These are phyloP conservation scores for Syngnathus rostellatus DNA, from an alignment of 2,797 vertebrate species.

Conservation along the genomic window DNA sequence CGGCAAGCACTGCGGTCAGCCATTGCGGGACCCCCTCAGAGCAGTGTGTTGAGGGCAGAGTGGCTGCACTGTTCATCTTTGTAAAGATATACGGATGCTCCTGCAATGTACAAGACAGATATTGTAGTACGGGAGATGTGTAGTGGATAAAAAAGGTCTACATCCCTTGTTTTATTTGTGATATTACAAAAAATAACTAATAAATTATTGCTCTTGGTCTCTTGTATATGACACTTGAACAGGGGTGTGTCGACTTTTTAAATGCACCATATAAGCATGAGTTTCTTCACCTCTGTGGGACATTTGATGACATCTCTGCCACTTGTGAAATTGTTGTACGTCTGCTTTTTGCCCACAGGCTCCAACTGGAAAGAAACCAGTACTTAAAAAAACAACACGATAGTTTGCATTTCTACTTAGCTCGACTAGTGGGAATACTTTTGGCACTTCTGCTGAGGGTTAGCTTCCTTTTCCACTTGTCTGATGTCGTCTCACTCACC, in stretches of 20 bases:
- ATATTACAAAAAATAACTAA: neutral
- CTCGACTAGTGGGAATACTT: neutral
- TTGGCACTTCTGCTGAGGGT: neutral
- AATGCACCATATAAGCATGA: neutral
- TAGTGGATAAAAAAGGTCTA: neutral
- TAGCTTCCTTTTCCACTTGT: neutral
- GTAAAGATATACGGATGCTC: slow-evolving; percentile 83
- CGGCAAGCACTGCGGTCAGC: slow-evolving; percentile 66
- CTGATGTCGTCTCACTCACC: slow-evolving; percentile 60
- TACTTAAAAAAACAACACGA: neutral
- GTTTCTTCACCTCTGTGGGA: slow-evolving; percentile 68
- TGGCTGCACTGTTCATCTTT: slow-evolving; percentile 63
- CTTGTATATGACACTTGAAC: neutral
- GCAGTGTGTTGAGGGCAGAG: slow-evolving; percentile 5
- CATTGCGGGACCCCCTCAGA: slow-evolving; percentile 57
- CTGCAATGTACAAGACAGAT: slow-evolving; percentile 51
- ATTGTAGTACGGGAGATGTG: neutral
- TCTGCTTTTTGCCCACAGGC: slow-evolving; percentile 79
- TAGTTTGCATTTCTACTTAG: neutral
- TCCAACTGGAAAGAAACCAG: slow-evolving; percentile 71
- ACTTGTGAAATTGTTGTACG: slow-evolving; percentile 79
- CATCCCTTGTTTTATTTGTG: neutral
- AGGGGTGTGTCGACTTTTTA: neutral
- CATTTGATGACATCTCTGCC: slow-evolving; percentile 76
- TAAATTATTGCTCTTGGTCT: too few relatives aligned